These are phyloP conservation scores for Puffinus mauretanicus DNA, from an alignment of 2,113 vertebrate species.

Conservation along the genomic window DNA sequence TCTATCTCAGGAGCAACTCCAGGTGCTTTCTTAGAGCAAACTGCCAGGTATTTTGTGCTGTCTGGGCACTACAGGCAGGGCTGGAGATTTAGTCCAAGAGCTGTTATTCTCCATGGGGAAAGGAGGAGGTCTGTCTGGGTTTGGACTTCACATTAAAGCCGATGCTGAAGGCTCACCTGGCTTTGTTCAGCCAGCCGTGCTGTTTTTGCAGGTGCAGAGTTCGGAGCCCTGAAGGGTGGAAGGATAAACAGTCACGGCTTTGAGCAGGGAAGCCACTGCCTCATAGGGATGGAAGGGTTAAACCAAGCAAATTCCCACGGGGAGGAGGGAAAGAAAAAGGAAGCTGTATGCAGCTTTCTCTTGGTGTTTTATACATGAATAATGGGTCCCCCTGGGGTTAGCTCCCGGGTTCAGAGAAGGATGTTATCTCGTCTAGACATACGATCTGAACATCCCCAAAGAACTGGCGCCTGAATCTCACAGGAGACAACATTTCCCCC, in stretches of 20 bases:
- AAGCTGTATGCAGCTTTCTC: constrained; percentile 2
- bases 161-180: constrained; percentile 14
- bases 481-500: constrained; percentile 2
- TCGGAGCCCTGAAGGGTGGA: constrained; percentile 18
- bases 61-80: neutral
- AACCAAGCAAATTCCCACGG: constrained; percentile 47
- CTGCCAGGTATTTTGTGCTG: neutral
- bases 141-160: constrained; percentile 45
- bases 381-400: constrained; percentile 52
- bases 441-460: constrained; percentile 48
- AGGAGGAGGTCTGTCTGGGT: neutral
- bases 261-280: neutral
- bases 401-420: constrained; percentile 49
- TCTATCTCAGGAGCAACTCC: neutral
- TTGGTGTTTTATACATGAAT: constrained; percentile 53
- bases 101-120: neutral
- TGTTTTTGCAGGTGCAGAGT: constrained; percentile 43
- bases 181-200: neutral
- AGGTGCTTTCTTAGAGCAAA: constrained; percentile 2
- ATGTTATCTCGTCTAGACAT: constrained; percentile 69
- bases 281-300: constrained; percentile 37
- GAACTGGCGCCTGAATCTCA: constrained; percentile 54
- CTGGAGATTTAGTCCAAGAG: neutral
- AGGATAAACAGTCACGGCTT: neutral
- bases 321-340: constrained; percentile 41